These are phyloP conservation scores for Oreotrochilus melanogaster DNA, from an alignment of 2,113 vertebrate genomes.

Conservation along the genomic window DNA sequence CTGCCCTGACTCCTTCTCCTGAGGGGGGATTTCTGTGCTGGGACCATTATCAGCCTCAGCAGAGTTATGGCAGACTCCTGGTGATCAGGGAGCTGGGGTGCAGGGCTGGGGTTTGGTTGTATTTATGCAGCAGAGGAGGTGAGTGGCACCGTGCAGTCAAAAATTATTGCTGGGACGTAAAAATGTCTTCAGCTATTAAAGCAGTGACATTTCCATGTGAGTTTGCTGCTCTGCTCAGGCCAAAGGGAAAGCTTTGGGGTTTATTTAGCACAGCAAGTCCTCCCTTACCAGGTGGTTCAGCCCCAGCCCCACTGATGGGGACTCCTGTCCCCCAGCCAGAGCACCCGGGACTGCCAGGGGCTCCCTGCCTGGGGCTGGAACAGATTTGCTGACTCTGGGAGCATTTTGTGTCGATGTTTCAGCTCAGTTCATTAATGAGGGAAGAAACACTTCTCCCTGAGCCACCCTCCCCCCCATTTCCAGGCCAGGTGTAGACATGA, in stretches of 20 bases:
- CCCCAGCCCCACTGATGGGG: not conserved
- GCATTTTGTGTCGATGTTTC: not conserved
- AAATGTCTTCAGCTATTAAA: not conserved
- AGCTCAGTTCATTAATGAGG: constrained; percentile 25
- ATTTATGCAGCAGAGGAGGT: not conserved
- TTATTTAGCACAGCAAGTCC: not conserved
- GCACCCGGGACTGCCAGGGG: not conserved
- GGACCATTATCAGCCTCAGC: not conserved
- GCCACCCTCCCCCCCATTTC: not conserved
- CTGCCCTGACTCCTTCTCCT: rapidly evolving
- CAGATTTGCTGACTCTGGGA: constrained; percentile 55
- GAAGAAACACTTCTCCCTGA: not conserved
- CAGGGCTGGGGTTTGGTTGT: not conserved
- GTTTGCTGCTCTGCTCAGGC: not conserved
- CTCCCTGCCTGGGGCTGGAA: not conserved
- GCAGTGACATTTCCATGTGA: not conserved
- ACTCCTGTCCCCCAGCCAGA: rapidly evolving
- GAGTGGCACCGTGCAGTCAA: rapidly evolving
- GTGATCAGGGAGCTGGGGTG: not conserved
- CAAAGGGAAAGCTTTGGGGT: not conserved
- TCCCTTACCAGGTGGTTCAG: rapidly evolving
- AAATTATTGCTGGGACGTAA: not conserved
- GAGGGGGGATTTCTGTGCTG: rapidly evolving
- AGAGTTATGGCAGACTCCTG: not conserved
- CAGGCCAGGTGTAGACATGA: constrained; percentile 72